Percentiles rank a stretch among this genome's conserved stretches.
These are phyloP conservation scores for Chionis minor DNA, from an alignment of 2,113 vertebrate species.

Conservation along the genomic window DNA sequence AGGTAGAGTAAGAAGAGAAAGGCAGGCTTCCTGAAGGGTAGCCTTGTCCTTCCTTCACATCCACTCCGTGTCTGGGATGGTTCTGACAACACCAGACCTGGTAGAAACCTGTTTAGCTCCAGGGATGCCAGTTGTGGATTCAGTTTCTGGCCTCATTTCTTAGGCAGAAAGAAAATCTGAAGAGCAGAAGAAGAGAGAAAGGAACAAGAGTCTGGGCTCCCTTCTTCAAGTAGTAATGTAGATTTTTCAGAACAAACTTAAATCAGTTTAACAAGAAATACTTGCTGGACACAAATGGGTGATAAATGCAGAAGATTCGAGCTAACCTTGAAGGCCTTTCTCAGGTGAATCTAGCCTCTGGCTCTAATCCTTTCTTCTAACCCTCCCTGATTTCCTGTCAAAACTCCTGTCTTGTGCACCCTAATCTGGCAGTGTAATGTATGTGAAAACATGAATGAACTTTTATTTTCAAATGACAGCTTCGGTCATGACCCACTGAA, in stretches of 20 bases:
- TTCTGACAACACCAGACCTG: neutral
- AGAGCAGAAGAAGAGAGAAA: neutral
- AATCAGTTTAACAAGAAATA: neutral
- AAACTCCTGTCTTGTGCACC: neutral
- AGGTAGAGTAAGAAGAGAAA: neutral
- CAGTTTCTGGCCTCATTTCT: neutral
- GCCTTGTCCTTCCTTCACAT: neutral
- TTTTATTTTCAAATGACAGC: neutral
- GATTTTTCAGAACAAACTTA: neutral
- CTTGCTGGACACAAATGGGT: neutral
- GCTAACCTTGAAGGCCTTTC: neutral
- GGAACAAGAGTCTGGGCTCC: neutral
- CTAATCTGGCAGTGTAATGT: neutral
- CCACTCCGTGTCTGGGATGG: neutral
- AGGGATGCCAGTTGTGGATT: neutral
- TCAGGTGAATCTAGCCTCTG: neutral
- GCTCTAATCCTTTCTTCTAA: slow-evolving; percentile 18
- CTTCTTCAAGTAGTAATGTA: neutral
- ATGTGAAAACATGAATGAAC: neutral
- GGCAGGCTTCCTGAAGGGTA: neutral
- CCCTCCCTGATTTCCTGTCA: neutral
- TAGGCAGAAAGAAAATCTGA: neutral
- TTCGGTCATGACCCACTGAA: neutral
- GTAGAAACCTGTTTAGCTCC: neutral
- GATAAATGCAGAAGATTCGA: neutral